Evolutionary conservation across 2,113 vertebrate species (phyloP).

Genomic region (Semicossyphus pulcher): DNA sequence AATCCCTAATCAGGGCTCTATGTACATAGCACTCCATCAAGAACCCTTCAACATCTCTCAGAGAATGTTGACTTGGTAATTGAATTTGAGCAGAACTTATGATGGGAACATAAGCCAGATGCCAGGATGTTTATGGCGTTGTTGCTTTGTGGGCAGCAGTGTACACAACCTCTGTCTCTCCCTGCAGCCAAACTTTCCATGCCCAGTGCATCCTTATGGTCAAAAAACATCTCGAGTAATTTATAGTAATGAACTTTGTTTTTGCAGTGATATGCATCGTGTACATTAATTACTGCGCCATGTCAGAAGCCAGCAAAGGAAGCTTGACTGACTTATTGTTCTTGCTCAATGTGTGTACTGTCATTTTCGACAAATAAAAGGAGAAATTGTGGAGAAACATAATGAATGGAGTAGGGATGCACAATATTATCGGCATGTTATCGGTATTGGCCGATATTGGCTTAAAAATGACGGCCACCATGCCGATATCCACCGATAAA

Average conservation of each 20-base stretch:
- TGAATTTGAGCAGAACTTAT: conserved; percentile 69
- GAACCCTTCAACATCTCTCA: conserved; percentile 56
- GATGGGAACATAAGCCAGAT: conserved; percentile 76
- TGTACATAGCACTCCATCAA: conserved; percentile 69
- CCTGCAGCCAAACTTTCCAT: conserved; percentile 63
- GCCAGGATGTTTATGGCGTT: conserved; percentile 76
- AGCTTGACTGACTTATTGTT: not conserved
- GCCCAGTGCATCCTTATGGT: conserved; percentile 43
- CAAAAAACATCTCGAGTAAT: conserved; percentile 44
- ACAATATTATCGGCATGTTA: too few relatives aligned
- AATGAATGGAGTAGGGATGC: too few relatives aligned
- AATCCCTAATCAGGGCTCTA: conserved; percentile 67
- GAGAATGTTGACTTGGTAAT: conserved; percentile 71
- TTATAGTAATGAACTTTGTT: conserved; percentile 30
- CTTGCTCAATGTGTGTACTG: not conserved
- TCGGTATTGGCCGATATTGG: too few relatives aligned
- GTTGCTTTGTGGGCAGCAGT: conserved; percentile 71
- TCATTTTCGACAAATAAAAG: not conserved
- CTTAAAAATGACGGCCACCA: too few relatives aligned
- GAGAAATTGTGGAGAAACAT: too few relatives aligned
- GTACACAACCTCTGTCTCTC: conserved; percentile 71
- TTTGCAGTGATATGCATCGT: conserved; percentile 40
- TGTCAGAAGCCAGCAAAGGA: conserved; percentile 25
- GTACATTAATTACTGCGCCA: conserved; percentile 17
- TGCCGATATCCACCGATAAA: too few relatives aligned